Evolutionary conservation across 2,113 vertebrate genomes (phyloP).

Genomic region (Leucoraja erinaceus): DNA sequence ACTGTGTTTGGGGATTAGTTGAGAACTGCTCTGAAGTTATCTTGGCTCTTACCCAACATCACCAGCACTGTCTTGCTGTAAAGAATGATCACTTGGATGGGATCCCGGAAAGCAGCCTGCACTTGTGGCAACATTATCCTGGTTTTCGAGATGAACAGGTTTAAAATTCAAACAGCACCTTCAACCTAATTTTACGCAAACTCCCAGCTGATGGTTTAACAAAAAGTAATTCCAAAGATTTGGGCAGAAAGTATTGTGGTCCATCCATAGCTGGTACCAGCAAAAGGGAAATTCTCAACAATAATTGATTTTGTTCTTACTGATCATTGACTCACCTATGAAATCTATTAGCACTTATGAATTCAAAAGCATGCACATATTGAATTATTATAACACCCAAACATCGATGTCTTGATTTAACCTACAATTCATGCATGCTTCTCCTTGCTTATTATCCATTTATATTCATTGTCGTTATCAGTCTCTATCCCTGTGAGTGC

Average conservation of each 20-base stretch:
- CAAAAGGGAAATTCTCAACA: background rate
- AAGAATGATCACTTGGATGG: background rate
- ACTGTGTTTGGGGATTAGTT: background rate
- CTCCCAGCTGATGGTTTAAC: background rate
- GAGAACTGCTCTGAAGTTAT: background rate
- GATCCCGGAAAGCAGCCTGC: background rate
- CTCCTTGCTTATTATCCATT: background rate
- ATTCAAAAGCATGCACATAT: background rate
- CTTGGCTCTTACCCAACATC: background rate
- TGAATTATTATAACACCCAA: background rate
- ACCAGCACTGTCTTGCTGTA: background rate
- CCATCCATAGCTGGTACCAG: background rate
- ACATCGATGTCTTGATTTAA: background rate
- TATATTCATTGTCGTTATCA: background rate
- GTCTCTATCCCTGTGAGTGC: background rate
- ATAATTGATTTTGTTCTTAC: background rate
- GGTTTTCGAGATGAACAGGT: background rate
- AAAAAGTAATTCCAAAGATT: background rate
- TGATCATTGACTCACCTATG: background rate
- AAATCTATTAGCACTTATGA: background rate
- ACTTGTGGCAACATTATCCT: background rate
- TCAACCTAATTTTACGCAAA: background rate
- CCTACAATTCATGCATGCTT: background rate
- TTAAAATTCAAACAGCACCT: background rate
- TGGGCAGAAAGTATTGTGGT: background rate